These are phyloP conservation scores for Heliothis peltigera DNA, from an alignment of 2,888 invertebrate species.

Conservation along the genomic window DNA sequence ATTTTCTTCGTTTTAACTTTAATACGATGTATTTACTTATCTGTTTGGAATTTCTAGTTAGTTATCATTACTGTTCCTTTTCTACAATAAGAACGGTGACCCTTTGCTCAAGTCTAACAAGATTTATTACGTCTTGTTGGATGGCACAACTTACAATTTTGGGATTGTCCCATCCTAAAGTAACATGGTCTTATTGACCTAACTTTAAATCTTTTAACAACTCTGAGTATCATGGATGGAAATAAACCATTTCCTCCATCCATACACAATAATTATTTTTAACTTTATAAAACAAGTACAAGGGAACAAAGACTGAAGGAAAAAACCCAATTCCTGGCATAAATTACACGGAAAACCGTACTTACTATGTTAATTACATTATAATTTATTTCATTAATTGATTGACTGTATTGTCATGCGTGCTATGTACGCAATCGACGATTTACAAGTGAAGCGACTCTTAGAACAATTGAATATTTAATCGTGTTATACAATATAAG, in stretches of 20 bases:
- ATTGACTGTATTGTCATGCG: constrained; percentile 53
- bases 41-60: not conserved
- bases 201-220: not conserved
- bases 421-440: constrained; percentile 45
- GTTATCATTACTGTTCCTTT: not conserved
- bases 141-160: not conserved
- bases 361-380: constrained; percentile 45
- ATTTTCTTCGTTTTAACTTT: not conserved
- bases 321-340: constrained; percentile 34
- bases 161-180: not conserved
- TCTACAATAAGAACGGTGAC: not conserved
- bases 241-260: constrained; percentile 14
- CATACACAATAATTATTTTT: constrained; percentile 7
- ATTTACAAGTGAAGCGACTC: constrained; percentile 49
- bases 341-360: constrained; percentile 30
- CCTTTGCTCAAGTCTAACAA: not conserved
- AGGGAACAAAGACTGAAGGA: constrained; percentile 33
- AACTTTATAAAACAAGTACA: constrained; percentile 11
- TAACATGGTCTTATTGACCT: not conserved
- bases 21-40: not conserved
- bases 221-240: not conserved
- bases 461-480: constrained; percentile 52
- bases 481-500: constrained; percentile 52
- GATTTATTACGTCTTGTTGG: not conserved
- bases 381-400: constrained; percentile 47